Evolutionary conservation across 1,140 invertebrate genomes (phyloP).

Genomic region (Diuraphis noxia): DNA sequence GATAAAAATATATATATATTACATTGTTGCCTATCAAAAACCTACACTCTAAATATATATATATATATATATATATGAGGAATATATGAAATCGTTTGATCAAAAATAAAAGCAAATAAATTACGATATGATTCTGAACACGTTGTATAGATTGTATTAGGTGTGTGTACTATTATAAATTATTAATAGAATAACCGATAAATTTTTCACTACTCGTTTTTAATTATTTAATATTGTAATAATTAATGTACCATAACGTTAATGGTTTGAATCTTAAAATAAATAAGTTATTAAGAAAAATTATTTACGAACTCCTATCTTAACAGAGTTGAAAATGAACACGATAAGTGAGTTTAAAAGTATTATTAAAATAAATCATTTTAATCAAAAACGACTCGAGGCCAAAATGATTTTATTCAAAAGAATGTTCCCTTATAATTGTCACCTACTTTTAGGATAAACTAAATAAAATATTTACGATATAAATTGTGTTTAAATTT

Average conservation of each 20-base stretch:
- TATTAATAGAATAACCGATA: not conserved
- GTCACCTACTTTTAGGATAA: no score
- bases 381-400: no score
- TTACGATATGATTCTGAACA: not conserved
- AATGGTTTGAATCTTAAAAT: not conserved
- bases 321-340: not conserved
- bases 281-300: not conserved
- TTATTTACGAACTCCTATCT: not conserved
- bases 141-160: no score
- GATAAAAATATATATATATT: no score
- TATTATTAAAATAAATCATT: no score
- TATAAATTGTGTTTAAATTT: no score
- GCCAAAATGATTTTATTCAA: no score
- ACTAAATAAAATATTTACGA: no score
- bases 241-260: not conserved
- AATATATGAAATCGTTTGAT: not conserved
- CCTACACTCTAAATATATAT: not conserved
- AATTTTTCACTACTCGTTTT: not conserved
- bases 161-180: not conserved
- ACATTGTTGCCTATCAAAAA: not conserved
- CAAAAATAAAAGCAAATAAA: not conserved
- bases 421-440: no score
- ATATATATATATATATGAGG: no score
- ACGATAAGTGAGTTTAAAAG: not conserved
- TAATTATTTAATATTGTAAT: not conserved